Conservation (phyloP, 2,113 vertebrate genomes). For the Otis tarda region DNA sequence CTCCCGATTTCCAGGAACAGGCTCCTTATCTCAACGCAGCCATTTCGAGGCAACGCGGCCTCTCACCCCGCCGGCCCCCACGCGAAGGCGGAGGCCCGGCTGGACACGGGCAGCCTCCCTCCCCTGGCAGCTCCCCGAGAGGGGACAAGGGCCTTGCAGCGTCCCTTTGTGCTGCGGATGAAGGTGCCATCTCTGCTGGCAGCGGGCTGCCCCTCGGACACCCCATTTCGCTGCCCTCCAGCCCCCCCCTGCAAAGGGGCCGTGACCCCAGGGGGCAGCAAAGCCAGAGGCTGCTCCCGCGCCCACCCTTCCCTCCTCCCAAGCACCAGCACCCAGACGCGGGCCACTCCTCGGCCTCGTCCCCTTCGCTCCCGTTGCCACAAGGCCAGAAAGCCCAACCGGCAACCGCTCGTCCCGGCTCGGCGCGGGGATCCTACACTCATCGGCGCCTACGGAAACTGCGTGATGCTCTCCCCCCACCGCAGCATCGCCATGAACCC, state of each 20-base stretch:
- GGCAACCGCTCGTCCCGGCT: not conserved
- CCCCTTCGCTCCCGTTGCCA: not conserved
- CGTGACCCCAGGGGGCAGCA: rapidly evolving
- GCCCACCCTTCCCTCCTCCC: not conserved
- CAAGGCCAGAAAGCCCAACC: not conserved
- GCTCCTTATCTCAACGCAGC: not conserved
- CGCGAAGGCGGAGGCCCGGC: not conserved
- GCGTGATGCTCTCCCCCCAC: not conserved
- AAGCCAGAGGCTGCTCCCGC: not conserved
- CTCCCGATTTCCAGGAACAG: not conserved
- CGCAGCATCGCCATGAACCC: not conserved
- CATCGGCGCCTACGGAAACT: rapidly evolving
- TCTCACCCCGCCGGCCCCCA: rapidly evolving
- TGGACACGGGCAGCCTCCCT: not conserved
- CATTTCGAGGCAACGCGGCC: not conserved
- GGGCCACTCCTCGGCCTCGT: not conserved
- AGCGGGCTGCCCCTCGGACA: not conserved
- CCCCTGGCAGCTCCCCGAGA: not conserved
- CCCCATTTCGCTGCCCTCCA: not conserved
- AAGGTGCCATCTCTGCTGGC: not conserved
- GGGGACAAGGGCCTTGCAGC: not conserved
- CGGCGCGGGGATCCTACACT: rapidly evolving
- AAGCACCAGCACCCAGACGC: rapidly evolving
- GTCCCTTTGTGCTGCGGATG: not conserved
- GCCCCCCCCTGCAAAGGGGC: not conserved